Evolutionary conservation across 2,113 vertebrate genomes (phyloP).

Genomic region (Notothenia coriiceps): DNA sequence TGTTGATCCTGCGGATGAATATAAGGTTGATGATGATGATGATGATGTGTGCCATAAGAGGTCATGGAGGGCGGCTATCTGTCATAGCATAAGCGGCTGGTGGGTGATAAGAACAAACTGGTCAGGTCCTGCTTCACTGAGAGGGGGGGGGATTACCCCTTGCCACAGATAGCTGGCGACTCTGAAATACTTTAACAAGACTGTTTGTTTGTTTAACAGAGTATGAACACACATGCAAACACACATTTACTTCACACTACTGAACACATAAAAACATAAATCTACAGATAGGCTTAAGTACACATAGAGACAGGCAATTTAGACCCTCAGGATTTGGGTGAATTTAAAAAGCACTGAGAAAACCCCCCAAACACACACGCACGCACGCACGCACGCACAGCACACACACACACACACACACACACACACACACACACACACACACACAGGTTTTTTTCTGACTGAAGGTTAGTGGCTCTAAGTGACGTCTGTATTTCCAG

Average conservation of each 20-base stretch:
- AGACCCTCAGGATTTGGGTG: no score
- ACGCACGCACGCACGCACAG: no score
- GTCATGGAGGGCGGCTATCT: slow-evolving; percentile 5
- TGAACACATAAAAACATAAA: no score
- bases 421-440: neutral
- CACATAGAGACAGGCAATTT: no score
- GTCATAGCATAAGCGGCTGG: slow-evolving; percentile 15
- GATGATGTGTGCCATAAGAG: neutral
- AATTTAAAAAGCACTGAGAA: no score
- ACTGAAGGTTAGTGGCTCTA: neutral
- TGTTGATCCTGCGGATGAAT: neutral
- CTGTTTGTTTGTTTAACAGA: neutral
- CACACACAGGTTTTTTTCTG: neutral
- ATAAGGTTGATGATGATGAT: neutral
- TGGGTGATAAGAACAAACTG: slow-evolving; percentile 65
- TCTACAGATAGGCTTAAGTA: no score
- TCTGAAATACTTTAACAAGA: slow-evolving; percentile 54
- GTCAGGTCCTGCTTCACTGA: slow-evolving; percentile 56
- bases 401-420: no score
- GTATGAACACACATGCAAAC: neutral
- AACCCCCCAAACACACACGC: neutral
- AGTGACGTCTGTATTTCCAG: neutral
- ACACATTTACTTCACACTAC: no score
- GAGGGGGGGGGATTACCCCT: slow-evolving; percentile 20
- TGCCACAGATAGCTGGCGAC: slow-evolving; percentile 43